A percentile compares a stretch with the other conserved stretches of the same genome.
Conservation (phyloP, 2,888 invertebrate species). For the Sipunculus nudus region DNA sequence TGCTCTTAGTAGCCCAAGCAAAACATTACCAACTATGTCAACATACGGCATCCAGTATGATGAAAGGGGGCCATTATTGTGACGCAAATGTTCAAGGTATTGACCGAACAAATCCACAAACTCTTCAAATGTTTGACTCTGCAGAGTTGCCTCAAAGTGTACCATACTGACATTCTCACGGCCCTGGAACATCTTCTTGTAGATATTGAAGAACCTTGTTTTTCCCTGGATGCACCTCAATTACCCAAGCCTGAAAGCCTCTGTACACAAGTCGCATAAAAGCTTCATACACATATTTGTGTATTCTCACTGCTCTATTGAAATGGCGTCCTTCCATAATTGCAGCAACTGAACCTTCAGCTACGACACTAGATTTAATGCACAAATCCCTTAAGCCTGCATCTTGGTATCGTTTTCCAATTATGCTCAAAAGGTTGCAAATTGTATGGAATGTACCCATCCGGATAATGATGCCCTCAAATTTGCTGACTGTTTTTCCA, state of each 20-base stretch:
- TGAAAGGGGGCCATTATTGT: conserved; percentile 11
- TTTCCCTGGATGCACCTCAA: conserved; percentile 15
- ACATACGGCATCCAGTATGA: conserved; percentile 15
- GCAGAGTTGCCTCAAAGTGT: neutral
- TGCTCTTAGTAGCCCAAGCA: conserved; percentile 18
- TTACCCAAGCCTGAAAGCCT: conserved; percentile 23
- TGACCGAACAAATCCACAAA: no score
- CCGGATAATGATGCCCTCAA: conserved; percentile 14
- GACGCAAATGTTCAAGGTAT: conserved; percentile 12
- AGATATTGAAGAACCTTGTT: neutral
- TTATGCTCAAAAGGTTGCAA: conserved; percentile 16
- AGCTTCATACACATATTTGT: conserved; percentile 38
- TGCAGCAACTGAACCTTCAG: conserved; percentile 28
- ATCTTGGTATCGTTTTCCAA: conserved; percentile 40
- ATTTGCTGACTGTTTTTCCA: conserved; percentile 22
- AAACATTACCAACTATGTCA: conserved; percentile 13
- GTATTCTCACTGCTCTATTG: conserved; percentile 16
- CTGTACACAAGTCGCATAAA: conserved; percentile 28
- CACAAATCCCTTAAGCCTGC: conserved; percentile 33
- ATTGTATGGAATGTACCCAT: conserved; percentile 35
- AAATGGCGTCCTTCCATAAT: conserved; percentile 24
- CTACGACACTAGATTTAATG: conserved; percentile 36
- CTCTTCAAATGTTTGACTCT: neutral
- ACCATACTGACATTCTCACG: neutral
- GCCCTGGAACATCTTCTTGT: neutral